A percentile compares a stretch with the other conserved stretches of the same genome.
These are phyloP conservation scores for Solea senegalensis DNA, from an alignment of 2,113 vertebrate genomes.

Conservation along the genomic window DNA sequence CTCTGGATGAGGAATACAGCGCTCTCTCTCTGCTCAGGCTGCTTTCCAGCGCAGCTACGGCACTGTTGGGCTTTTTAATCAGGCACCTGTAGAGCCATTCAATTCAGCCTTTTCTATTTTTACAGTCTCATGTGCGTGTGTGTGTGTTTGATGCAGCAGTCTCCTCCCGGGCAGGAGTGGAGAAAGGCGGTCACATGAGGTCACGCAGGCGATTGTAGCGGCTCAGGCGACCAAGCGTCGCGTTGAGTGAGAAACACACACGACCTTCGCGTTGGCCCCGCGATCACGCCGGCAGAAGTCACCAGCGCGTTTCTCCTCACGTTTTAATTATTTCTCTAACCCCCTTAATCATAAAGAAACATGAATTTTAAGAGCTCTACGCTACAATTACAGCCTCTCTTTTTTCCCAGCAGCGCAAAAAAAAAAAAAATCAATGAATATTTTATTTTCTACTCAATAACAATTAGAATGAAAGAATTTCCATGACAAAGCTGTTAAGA, in stretches of 20 bases:
- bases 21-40: constrained; percentile 15
- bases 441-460: constrained; percentile 7
- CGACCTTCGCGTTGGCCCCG: too few relatives aligned
- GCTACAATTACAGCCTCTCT: background rate
- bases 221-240: background rate
- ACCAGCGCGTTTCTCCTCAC: too few relatives aligned
- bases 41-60: background rate
- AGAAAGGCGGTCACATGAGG: constrained; percentile 19
- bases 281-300: too few relatives aligned
- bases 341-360: constrained; percentile 28
- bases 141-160: constrained; percentile 18
- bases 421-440: constrained; percentile 12
- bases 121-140: background rate
- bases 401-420: background rate
- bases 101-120: constrained; percentile 26
- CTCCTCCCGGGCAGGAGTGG: background rate
- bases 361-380: background rate
- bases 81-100: constrained; percentile 49
- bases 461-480: constrained; percentile 14
- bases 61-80: constrained; percentile 34
- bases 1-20: constrained; percentile 14
- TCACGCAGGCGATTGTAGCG: background rate
- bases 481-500: constrained; percentile 9
- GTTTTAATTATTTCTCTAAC: constrained; percentile 6
- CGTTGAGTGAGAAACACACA: constrained; percentile 14